phyloP scores from a whole-genome alignment of 2,113 vertebrate species.

The Zonotrichia leucophrys region DNA sequence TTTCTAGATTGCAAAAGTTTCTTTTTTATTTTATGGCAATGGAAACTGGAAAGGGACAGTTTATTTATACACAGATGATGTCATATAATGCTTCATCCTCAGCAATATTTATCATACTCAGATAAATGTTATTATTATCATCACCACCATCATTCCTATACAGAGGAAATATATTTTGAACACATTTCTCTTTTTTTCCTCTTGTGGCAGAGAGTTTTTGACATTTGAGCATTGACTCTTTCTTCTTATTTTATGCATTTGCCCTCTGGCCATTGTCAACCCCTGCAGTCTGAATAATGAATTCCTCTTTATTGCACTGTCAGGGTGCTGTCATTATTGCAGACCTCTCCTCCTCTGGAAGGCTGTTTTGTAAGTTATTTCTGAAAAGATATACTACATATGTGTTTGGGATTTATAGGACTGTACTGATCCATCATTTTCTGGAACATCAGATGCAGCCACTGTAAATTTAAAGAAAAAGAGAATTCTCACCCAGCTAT shows the following conservation, averaged over 20 bases:
- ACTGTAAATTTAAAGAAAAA: neutral
- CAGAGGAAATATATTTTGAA: neutral
- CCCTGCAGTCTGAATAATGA: neutral
- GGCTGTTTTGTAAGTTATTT: neutral
- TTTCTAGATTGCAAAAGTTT: neutral
- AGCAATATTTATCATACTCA: neutral
- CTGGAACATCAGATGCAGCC: neutral
- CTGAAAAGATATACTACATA: neutral
- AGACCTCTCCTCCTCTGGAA: neutral
- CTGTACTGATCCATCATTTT: neutral
- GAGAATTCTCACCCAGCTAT: neutral
- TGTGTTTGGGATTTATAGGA: neutral
- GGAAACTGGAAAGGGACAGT: neutral
- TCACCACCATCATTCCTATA: neutral
- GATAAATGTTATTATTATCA: neutral
- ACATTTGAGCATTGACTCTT: neutral
- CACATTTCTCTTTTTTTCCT: neutral
- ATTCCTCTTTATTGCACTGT: neutral
- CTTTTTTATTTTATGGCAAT: neutral
- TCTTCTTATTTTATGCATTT: constrained; percentile 9
- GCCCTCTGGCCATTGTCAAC: constrained; percentile 25
- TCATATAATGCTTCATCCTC: neutral
- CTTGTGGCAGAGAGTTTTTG: neutral
- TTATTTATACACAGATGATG: neutral
- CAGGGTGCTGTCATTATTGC: neutral